A percentile compares a stretch with the other conserved stretches of the same genome.
phyloP scores from a whole-genome alignment of 1,140 invertebrate genomes.

The Brachionus paranguensis region DNA sequence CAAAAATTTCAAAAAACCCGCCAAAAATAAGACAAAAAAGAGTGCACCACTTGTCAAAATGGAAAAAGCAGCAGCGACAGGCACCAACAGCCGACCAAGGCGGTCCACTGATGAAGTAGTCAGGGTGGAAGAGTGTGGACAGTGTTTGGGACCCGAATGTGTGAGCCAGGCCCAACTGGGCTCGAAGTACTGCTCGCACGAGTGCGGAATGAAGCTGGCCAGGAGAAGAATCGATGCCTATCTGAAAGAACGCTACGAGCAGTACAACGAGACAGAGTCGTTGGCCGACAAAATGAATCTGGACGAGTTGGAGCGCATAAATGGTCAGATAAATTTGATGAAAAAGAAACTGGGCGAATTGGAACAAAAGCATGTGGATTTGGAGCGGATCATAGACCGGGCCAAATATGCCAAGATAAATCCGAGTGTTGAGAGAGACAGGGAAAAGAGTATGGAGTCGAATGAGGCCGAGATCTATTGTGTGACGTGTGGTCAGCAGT shows the following conservation, averaged over 20 bases:
- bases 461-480: constrained; percentile 63
- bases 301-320: constrained; percentile 71
- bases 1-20: neutral
- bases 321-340: constrained; percentile 70
- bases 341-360: constrained; percentile 60
- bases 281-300: constrained; percentile 79
- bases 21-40: constrained; percentile 34
- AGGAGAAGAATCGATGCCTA: constrained; percentile 64
- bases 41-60: neutral
- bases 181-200: constrained; percentile 90
- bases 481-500: constrained; percentile 90
- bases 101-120: constrained; percentile 20
- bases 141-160: constrained; percentile 87
- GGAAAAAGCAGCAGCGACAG: neutral
- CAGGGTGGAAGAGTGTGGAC: constrained; percentile 51
- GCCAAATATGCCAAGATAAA: constrained; percentile 65
- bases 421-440: constrained; percentile 56
- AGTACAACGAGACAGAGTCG: constrained; percentile 83
- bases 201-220: constrained; percentile 84
- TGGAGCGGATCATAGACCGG: constrained; percentile 73
- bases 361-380: constrained; percentile 58
- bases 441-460: neutral
- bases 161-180: constrained; percentile 64
- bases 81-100: neutral
- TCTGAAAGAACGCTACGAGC: constrained; percentile 82